Evolutionary conservation across 1,140 invertebrate species (phyloP).

Genomic region (Conus betulinus): DNA sequence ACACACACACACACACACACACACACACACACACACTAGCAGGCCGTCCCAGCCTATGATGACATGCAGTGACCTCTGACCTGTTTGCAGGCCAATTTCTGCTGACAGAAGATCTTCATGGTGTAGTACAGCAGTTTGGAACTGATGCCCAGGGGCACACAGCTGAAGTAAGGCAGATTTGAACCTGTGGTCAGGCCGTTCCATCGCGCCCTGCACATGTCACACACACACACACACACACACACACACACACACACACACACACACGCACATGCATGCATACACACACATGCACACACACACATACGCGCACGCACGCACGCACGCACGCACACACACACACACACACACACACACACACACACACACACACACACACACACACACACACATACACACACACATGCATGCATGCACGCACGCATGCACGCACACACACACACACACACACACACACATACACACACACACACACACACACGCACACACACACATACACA

Average conservation of each 20-base stretch:
- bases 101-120: constrained; percentile 74
- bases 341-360: background rate
- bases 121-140: constrained; percentile 83
- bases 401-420: background rate
- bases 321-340: background rate
- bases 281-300: background rate
- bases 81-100: background rate
- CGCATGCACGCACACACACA: constrained; percentile 18
- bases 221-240: background rate
- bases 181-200: background rate
- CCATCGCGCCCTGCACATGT: background rate
- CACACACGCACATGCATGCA: background rate
- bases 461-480: background rate
- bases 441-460: constrained; percentile 23
- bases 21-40: background rate
- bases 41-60: background rate
- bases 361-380: background rate
- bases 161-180: background rate
- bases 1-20: background rate
- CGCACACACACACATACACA: constrained; percentile 1
- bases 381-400: background rate
- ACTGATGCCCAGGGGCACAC: constrained; percentile 72
- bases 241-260: background rate
- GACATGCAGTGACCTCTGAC: background rate
- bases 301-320: background rate